Evolutionary conservation across 2,113 vertebrate genomes (phyloP).

Genomic region (Gobio gobio): DNA sequence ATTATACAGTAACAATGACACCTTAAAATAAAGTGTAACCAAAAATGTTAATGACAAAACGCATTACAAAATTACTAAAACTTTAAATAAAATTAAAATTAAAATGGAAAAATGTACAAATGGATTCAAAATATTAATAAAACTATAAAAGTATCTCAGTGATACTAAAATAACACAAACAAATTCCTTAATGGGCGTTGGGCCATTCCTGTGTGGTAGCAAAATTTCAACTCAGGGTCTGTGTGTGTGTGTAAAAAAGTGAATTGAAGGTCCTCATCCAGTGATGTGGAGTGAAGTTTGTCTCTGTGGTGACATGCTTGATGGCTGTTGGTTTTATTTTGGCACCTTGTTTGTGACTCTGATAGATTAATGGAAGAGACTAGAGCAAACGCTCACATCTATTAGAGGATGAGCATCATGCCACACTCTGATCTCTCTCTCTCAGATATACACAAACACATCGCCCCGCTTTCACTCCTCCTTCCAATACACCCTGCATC

Average conservation of each 20-base stretch:
- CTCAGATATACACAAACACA: neutral
- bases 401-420: neutral
- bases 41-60: too few species aligned
- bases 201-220: neutral
- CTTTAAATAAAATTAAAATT: too few species aligned
- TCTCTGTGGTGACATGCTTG: conserved; percentile 9
- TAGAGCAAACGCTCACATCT: conserved; percentile 1
- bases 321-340: conserved; percentile 6
- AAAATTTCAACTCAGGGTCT: neutral
- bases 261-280: neutral
- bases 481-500: neutral
- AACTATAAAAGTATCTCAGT: too few species aligned
- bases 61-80: too few species aligned
- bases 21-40: too few species aligned
- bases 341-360: conserved; percentile 24
- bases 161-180: neutral
- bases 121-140: too few species aligned
- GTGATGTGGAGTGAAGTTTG: neutral
- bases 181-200: neutral
- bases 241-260: neutral
- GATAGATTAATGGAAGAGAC: conserved; percentile 5
- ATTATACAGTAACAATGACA: too few species aligned
- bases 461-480: neutral
- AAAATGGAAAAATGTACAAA: too few species aligned
- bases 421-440: neutral